These are phyloP conservation scores for Acanthosepion pharaonis DNA, from an alignment of 2,888 invertebrate species.

Conservation along the genomic window DNA sequence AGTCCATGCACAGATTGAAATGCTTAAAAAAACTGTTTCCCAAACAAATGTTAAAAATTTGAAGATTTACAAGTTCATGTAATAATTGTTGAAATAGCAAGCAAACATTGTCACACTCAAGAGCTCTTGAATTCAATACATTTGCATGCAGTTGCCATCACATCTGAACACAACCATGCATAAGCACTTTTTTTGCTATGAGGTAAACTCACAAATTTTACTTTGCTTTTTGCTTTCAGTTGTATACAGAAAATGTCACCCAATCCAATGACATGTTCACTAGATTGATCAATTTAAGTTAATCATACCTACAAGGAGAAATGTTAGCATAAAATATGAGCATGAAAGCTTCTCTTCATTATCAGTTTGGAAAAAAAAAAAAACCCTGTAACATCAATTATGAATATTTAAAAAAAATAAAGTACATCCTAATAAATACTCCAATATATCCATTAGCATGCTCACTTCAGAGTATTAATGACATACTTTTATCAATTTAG, in stretches of 20 bases:
- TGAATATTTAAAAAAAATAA: no score
- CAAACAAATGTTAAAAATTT: neutral
- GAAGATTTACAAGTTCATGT: neutral
- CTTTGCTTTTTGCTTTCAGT: neutral
- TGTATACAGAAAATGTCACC: neutral
- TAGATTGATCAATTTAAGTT: no score
- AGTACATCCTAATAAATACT: no score
- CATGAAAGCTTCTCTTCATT: no score
- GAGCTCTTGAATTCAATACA: neutral
- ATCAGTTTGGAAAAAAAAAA: no score
- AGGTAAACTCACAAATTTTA: neutral
- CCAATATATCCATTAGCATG: no score
- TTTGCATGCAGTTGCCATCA: slow-evolving; percentile 33
- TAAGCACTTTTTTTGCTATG: neutral
- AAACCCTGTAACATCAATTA: no score
- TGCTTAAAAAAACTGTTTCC: neutral
- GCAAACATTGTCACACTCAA: neutral
- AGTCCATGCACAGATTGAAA: no score
- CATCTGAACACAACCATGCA: neutral
- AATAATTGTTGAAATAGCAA: neutral
- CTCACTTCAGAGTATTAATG: no score
- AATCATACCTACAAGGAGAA: no score
- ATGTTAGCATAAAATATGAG: no score
- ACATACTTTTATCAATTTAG: no score
- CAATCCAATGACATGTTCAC: neutral